Evolutionary conservation across 2,888 invertebrate species (phyloP).

Genomic region (Cephus pygmeus): DNA sequence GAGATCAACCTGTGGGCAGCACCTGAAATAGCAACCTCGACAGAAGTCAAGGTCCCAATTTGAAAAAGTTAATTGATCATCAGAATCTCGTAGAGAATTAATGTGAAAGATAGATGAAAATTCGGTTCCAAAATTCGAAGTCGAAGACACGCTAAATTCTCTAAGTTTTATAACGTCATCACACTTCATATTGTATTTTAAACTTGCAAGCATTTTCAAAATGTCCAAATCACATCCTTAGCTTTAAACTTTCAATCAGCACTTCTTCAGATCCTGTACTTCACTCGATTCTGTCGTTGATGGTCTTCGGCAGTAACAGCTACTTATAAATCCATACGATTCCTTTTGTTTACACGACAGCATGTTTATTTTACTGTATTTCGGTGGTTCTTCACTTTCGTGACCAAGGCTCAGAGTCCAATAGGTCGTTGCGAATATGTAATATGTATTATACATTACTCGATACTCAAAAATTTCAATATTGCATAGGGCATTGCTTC

Average conservation of each 20-base stretch:
- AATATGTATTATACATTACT: background rate
- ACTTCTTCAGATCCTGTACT: background rate
- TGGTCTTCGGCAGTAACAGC: background rate
- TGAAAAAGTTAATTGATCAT: background rate
- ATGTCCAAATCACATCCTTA: background rate
- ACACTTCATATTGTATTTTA: background rate
- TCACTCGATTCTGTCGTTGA: background rate
- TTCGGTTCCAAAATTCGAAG: background rate
- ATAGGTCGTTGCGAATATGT: background rate
- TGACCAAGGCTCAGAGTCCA: background rate
- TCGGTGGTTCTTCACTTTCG: background rate
- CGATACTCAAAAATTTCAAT: background rate
- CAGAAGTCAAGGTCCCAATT: slow-evolving; percentile 25
- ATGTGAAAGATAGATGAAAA: background rate
- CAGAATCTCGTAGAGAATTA: background rate
- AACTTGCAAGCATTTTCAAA: background rate
- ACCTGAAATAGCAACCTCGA: slow-evolving; percentile 10
- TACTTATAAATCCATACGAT: background rate
- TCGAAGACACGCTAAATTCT: background rate
- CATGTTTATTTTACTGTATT: background rate
- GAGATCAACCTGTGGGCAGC: slow-evolving; percentile 23
- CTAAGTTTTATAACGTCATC: background rate
- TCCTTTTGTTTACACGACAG: background rate
- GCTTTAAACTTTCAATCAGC: background rate
- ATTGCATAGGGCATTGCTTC: background rate